Evolutionary conservation across 2,888 invertebrate genomes (phyloP).

Genomic region (Hypomecis punctinalis): DNA sequence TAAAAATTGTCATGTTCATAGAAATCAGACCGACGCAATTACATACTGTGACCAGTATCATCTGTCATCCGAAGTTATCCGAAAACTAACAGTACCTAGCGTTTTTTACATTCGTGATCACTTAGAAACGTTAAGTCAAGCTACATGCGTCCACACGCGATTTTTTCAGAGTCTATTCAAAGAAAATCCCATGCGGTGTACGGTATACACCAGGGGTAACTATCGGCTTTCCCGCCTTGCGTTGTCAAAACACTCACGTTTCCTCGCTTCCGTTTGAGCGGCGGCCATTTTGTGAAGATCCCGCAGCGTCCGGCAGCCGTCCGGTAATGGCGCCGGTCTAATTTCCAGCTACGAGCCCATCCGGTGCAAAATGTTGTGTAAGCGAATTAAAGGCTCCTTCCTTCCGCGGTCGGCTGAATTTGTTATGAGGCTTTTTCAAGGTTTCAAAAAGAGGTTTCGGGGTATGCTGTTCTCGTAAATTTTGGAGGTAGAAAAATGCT

Average conservation of each 20-base stretch:
- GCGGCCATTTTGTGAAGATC: conserved; percentile 59
- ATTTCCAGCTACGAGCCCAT: conserved; percentile 60
- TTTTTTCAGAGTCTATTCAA: too few species aligned
- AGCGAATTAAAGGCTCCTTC: conserved; percentile 75
- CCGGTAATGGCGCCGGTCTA: conserved; percentile 57
- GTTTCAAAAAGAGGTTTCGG: conserved; percentile 8
- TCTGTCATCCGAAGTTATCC: too few species aligned
- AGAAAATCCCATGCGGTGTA: too few species aligned
- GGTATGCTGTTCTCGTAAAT: too few species aligned
- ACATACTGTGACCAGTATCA: too few species aligned
- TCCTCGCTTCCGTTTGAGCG: conserved; percentile 69
- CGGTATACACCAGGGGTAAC: too few species aligned
- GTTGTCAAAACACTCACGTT: conserved; percentile 84
- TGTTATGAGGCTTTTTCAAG: conserved; percentile 42
- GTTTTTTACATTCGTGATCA: too few species aligned
- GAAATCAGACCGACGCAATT: too few species aligned
- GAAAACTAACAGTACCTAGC: too few species aligned
- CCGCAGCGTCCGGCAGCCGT: conserved; percentile 61
- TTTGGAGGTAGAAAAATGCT: conserved; percentile 1
- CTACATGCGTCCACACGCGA: too few species aligned
- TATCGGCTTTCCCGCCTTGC: conserved; percentile 64
- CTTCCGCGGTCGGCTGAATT: conserved; percentile 51
- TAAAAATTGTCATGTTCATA: too few species aligned
- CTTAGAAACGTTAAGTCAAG: too few species aligned
- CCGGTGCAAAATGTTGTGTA: conserved; percentile 80